These are phyloP conservation scores for Zonitis immaculata DNA, from an alignment of 2,888 invertebrate genomes.

Conservation along the genomic window DNA sequence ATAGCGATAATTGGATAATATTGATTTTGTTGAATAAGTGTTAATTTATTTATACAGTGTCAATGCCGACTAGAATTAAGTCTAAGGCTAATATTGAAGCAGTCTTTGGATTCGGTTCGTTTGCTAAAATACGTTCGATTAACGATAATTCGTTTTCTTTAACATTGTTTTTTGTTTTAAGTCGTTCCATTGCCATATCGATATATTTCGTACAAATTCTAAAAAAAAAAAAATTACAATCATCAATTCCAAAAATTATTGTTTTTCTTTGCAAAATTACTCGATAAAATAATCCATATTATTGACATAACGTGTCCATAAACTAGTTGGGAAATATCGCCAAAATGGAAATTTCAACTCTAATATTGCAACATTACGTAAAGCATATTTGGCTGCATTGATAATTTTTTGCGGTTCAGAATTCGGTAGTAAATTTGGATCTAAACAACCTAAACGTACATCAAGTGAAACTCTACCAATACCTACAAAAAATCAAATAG, in stretches of 20 bases:
- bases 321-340: conserved; percentile 60
- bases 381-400: conserved; percentile 63
- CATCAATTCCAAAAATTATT: too few relatives aligned
- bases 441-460: conserved; percentile 60
- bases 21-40: not conserved
- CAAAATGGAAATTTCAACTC: conserved; percentile 67
- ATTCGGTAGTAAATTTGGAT: conserved; percentile 52
- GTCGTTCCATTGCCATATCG: conserved; percentile 49
- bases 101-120: conserved; percentile 57
- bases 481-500: conserved; percentile 50
- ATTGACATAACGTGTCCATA: conserved; percentile 58
- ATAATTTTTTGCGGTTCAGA: conserved; percentile 57
- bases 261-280: too few relatives aligned
- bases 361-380: conserved; percentile 60
- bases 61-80: conserved; percentile 74
- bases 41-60: conserved; percentile 57
- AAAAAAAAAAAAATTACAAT: conserved; percentile 2
- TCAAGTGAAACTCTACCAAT: conserved; percentile 64
- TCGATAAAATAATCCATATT: conserved; percentile 65
- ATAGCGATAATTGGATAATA: too few relatives aligned
- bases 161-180: conserved; percentile 46
- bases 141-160: conserved; percentile 54
- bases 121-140: conserved; percentile 59
- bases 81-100: conserved; percentile 70
- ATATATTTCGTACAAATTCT: conserved; percentile 64